phyloP scores from a whole-genome alignment of 2,113 vertebrate species.

The Laticauda laticaudata region DNA sequence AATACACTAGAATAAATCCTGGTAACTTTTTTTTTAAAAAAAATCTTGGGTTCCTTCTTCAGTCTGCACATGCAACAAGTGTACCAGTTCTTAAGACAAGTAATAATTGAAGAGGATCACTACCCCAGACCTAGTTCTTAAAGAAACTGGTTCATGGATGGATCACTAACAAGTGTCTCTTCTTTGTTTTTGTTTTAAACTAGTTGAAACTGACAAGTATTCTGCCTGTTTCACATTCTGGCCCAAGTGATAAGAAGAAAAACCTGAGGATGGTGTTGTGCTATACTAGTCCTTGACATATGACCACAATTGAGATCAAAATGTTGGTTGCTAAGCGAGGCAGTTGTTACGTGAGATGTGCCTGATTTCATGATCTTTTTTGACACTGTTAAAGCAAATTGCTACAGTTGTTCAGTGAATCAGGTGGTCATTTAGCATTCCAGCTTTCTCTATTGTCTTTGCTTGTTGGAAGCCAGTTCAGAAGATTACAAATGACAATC shows the following conservation, averaged over 20 bases:
- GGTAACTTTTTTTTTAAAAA: neutral
- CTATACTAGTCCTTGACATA: neutral
- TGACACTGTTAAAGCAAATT: neutral
- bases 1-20: neutral
- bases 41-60: neutral
- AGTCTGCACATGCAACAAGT: neutral
- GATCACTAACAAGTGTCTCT: neutral
- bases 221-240: neutral
- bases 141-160: neutral
- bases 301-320: neutral
- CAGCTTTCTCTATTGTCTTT: neutral
- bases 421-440: neutral
- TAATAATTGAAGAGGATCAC: neutral
- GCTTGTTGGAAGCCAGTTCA: neutral
- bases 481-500: neutral
- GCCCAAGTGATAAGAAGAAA: neutral
- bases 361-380: neutral
- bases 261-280: neutral
- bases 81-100: neutral
- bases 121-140: neutral
- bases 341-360: neutral
- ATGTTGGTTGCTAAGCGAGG: neutral
- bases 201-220: neutral
- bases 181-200: neutral
- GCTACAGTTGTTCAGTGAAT: neutral